Percentiles rank a stretch among this genome's conserved stretches.
phyloP scores from a whole-genome alignment of 2,113 vertebrate species.

The Rutilus rutilus region DNA sequence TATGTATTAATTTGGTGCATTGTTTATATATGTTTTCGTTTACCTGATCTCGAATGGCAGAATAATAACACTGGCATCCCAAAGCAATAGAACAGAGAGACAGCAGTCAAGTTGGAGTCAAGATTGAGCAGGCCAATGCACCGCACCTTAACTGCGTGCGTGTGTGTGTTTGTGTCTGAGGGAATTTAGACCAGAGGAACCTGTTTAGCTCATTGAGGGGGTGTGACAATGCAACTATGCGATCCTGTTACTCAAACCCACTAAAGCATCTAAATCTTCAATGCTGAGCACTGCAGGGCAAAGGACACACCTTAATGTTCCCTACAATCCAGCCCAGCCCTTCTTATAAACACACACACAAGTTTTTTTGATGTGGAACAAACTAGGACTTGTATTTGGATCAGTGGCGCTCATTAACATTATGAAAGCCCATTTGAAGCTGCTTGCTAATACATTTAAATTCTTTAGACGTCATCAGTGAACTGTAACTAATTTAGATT shows the following conservation, averaged over 20 bases:
- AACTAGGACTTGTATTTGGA: slow-evolving; percentile 19
- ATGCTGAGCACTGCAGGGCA: slow-evolving; percentile 41
- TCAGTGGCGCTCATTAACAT: slow-evolving; percentile 4
- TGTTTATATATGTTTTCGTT: neutral
- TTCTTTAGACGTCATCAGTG: neutral
- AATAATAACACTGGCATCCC: neutral
- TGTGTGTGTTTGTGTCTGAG: slow-evolving; percentile 17
- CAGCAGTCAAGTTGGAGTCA: slow-evolving; percentile 69
- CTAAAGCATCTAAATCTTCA: slow-evolving; percentile 44
- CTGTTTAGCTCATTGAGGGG: slow-evolving; percentile 60
- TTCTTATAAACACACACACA: slow-evolving; percentile 37
- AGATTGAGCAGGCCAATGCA: slow-evolving; percentile 67
- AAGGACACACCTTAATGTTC: slow-evolving; percentile 50
- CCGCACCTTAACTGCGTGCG: slow-evolving; percentile 40
- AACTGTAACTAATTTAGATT: neutral
- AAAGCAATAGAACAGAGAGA: neutral
- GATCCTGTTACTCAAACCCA: slow-evolving; percentile 36
- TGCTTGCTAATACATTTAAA: slow-evolving; percentile 1
- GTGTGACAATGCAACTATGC: slow-evolving; percentile 50
- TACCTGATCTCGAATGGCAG: neutral
- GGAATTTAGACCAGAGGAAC: slow-evolving; percentile 74
- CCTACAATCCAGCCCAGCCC: slow-evolving; percentile 41
- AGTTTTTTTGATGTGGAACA: slow-evolving; percentile 9
- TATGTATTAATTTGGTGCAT: neutral
- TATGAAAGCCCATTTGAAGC: neutral